A percentile compares a stretch with the other conserved stretches of the same genome.
These are phyloP conservation scores for Pseudobourletiella spinata DNA, from an alignment of 1,140 invertebrate genomes.

Conservation along the genomic window DNA sequence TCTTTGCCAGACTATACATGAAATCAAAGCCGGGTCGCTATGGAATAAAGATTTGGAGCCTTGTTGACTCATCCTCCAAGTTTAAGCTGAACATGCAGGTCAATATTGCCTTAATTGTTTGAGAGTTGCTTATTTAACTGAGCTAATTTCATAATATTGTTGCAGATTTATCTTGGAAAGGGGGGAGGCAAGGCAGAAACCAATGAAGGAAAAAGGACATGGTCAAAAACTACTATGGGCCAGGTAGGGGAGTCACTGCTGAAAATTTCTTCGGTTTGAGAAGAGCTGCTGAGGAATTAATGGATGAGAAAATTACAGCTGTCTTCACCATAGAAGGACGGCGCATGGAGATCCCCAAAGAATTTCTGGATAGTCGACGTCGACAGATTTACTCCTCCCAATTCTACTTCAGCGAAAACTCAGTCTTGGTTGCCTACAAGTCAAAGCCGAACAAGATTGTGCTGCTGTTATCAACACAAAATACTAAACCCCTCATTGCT, in stretches of 20 bases:
- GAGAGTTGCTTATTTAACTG: too few species aligned
- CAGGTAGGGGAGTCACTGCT: constrained; percentile 38
- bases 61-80: too few species aligned
- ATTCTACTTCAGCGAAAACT: background rate
- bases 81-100: too few species aligned
- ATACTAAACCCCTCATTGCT: background rate
- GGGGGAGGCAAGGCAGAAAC: too few species aligned
- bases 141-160: too few species aligned
- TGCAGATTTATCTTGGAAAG: too few species aligned
- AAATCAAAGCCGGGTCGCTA: too few species aligned
- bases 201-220: too few species aligned
- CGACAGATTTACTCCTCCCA: background rate
- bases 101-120: too few species aligned
- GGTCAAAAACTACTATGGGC: constrained; percentile 36
- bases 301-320: background rate
- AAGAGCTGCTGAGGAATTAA: background rate
- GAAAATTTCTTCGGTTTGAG: constrained; percentile 41
- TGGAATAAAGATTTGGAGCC: too few species aligned
- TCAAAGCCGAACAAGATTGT: background rate
- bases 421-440: background rate
- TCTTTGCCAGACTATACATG: too few species aligned
- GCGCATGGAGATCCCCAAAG: background rate
- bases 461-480: background rate
- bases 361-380: background rate
- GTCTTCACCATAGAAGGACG: background rate